A percentile compares a stretch with the other conserved stretches of the same genome.
These are phyloP conservation scores for Oncorhynchus clarkii DNA, from an alignment of 2,113 vertebrate species.

Conservation along the genomic window DNA sequence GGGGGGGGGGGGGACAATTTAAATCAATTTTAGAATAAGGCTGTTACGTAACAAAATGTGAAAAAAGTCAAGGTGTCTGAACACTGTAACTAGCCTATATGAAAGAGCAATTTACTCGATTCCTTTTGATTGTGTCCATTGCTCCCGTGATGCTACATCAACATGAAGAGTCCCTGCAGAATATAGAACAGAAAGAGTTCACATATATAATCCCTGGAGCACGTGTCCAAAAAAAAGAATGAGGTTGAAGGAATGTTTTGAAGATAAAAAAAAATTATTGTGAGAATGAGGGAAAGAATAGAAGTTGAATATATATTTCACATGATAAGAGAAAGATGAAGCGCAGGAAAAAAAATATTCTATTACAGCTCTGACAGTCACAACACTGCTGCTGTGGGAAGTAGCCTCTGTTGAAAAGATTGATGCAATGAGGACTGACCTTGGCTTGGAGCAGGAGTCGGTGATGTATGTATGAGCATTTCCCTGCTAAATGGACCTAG, in stretches of 20 bases:
- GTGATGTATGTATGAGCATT: slow-evolving; percentile 99
- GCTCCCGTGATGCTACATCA: background rate
- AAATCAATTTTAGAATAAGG: no score
- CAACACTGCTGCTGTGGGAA: slow-evolving; percentile 88
- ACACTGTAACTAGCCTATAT: no score
- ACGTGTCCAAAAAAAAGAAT: slow-evolving; percentile 62
- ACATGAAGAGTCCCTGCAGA: slow-evolving; percentile 12
- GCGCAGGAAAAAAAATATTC: slow-evolving; percentile 79
- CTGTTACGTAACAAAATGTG: no score
- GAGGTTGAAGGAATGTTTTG: slow-evolving; percentile 79
- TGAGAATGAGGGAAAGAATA: slow-evolving; percentile 84
- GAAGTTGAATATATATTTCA: slow-evolving; percentile 98
- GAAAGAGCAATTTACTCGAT: no score
- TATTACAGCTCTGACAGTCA: slow-evolving; percentile 90
- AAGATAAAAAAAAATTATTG: slow-evolving; percentile 93
- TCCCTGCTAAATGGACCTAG: slow-evolving; percentile 99
- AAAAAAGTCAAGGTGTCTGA: no score
- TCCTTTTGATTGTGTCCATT: background rate
- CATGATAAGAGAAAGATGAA: slow-evolving; percentile 99
- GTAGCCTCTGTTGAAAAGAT: slow-evolving; percentile 97
- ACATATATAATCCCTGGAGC: slow-evolving; percentile 48
- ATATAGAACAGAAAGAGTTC: slow-evolving; percentile 53
- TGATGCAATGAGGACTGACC: slow-evolving; percentile 98
- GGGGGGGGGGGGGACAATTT: no score
- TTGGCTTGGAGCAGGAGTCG: slow-evolving; percentile 97